Evolutionary conservation across 1,140 invertebrate species (phyloP).

Genomic region (Aphis gossypii): DNA sequence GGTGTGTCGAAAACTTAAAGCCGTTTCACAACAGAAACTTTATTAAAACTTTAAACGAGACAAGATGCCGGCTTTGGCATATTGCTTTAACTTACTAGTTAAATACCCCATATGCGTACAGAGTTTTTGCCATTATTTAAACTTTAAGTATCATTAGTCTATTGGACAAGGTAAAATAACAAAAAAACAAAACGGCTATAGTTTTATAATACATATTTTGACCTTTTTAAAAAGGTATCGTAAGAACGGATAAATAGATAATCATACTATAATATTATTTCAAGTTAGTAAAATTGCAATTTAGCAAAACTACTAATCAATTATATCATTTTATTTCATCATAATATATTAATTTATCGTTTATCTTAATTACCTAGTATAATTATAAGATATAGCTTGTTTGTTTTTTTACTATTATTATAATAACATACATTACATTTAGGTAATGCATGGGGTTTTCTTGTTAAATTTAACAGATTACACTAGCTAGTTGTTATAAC

Average conservation of each 20-base stretch:
- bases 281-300: neutral
- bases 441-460: neutral
- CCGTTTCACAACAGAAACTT: constrained; percentile 50
- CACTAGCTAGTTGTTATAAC: neutral
- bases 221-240: neutral
- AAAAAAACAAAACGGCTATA: neutral
- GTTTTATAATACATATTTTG: neutral
- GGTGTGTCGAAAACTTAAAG: constrained; percentile 53
- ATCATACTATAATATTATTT: neutral
- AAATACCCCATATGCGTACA: constrained; percentile 29
- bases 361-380: neutral
- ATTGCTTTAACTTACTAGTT: constrained; percentile 37
- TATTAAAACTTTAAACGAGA: constrained; percentile 56
- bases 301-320: neutral
- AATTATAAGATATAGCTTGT: neutral
- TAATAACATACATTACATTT: neutral
- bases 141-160: neutral
- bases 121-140: constrained; percentile 22
- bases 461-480: neutral
- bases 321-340: neutral
- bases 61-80: constrained; percentile 24
- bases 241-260: neutral
- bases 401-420: neutral
- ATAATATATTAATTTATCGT: neutral
- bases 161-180: neutral